Conservation (phyloP, 2,113 vertebrate genomes). For the Montifringilla adamsi region DNA sequence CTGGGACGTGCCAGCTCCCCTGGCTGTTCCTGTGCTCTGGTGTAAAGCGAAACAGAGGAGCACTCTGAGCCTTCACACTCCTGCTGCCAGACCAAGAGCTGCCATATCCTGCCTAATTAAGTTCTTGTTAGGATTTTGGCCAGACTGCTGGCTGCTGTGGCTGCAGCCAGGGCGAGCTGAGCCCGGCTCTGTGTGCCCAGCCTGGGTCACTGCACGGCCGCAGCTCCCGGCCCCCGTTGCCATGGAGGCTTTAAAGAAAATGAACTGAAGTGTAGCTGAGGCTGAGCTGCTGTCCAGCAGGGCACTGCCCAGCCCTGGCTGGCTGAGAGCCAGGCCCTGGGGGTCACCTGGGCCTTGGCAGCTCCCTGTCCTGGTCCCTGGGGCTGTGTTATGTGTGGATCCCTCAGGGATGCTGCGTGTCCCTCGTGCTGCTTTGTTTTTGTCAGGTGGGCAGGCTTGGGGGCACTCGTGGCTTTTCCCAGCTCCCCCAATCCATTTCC, state of each 20-base stretch:
- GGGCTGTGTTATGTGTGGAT: accelerated
- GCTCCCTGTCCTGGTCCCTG: not conserved
- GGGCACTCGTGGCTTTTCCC: not conserved
- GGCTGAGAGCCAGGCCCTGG: not conserved
- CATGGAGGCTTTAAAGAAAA: constrained; percentile 38
- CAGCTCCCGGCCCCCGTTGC: not conserved
- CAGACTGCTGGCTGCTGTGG: not conserved
- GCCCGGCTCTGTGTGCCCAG: constrained; percentile 22
- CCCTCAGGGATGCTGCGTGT: not conserved
- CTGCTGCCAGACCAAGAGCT: constrained; percentile 25
- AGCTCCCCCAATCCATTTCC: not conserved
- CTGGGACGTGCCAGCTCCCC: not conserved
- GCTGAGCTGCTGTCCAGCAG: constrained; percentile 5
- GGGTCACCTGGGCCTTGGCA: not conserved
- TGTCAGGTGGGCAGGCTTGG: not conserved
- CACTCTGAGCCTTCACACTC: not conserved
- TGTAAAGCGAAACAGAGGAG: not conserved
- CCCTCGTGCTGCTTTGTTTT: accelerated
- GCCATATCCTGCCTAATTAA: constrained; percentile 36
- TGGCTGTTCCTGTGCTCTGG: not conserved
- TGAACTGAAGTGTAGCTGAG: not conserved
- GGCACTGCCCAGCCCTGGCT: not conserved
- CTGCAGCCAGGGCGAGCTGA: constrained; percentile 1
- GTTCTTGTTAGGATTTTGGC: constrained; percentile 39
- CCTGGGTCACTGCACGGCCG: not conserved